These are phyloP conservation scores for Plestiodon gilberti DNA, from an alignment of 2,113 vertebrate species.

Conservation along the genomic window DNA sequence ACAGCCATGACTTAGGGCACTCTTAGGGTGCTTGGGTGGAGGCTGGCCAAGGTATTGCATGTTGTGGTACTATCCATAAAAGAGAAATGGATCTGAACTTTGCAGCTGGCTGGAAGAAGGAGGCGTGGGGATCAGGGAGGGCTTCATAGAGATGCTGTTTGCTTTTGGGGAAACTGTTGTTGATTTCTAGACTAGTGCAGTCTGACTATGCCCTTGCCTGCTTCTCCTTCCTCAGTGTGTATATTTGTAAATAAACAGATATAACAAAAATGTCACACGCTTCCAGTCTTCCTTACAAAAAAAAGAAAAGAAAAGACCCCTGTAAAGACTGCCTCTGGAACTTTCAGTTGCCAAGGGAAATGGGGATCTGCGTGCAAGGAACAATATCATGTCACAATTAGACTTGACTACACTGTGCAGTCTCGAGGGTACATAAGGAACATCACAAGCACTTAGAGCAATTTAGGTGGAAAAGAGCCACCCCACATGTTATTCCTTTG, in stretches of 20 bases:
- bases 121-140: background rate
- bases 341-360: background rate
- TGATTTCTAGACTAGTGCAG: background rate
- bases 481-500: background rate
- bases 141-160: background rate
- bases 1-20: background rate
- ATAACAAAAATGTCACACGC: background rate
- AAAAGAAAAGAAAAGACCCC: background rate
- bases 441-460: background rate
- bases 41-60: background rate
- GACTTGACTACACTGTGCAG: background rate
- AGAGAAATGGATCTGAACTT: background rate
- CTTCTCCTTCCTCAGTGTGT: background rate
- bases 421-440: conserved; percentile 4
- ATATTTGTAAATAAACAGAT: background rate
- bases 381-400: background rate
- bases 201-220: background rate
- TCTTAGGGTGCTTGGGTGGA: background rate
- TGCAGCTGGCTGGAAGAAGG: background rate
- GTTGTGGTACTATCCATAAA: background rate
- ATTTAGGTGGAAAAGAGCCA: conserved; percentile 16
- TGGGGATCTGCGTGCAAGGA: background rate
- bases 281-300: background rate
- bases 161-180: background rate
- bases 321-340: background rate